Conservation (phyloP, 2,113 vertebrate genomes). For the Corydoras sp. region DNA sequence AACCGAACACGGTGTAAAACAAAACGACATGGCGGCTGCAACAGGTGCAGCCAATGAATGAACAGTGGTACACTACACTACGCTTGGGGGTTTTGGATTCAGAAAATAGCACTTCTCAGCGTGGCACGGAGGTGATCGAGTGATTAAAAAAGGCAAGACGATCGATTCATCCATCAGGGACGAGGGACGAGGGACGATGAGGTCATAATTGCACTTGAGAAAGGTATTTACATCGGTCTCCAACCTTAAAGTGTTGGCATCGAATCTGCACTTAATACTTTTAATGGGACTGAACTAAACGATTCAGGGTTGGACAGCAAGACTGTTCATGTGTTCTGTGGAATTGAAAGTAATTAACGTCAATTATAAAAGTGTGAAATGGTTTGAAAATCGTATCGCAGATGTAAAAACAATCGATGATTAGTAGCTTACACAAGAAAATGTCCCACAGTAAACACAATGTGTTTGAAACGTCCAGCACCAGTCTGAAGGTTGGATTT, state of each 20-base stretch:
- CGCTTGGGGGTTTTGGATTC: constrained; percentile 43
- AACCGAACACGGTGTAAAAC: constrained; percentile 27
- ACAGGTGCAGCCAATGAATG: constrained; percentile 1
- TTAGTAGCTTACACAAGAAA: no score
- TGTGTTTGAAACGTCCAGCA: no score
- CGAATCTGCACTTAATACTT: constrained; percentile 47
- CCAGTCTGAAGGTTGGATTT: no score
- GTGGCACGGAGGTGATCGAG: constrained; percentile 59
- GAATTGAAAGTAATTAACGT: neutral
- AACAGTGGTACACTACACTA: constrained; percentile 18
- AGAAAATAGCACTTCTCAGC: constrained; percentile 43
- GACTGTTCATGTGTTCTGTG: neutral
- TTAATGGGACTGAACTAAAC: constrained; percentile 41
- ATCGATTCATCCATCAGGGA: neutral
- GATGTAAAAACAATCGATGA: no score
- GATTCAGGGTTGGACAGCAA: constrained; percentile 11
- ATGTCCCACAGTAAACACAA: no score
- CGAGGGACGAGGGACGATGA: constrained; percentile 39
- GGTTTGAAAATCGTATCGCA: neutral
- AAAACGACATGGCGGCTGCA: neutral
- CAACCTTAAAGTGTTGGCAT: constrained; percentile 38
- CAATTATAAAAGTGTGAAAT: neutral
- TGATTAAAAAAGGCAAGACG: constrained; percentile 31
- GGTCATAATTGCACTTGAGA: constrained; percentile 63
- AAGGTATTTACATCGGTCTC: constrained; percentile 49